phyloP scores from a whole-genome alignment of 1,140 invertebrate species.

The Neoseiulus cucumeris region DNA sequence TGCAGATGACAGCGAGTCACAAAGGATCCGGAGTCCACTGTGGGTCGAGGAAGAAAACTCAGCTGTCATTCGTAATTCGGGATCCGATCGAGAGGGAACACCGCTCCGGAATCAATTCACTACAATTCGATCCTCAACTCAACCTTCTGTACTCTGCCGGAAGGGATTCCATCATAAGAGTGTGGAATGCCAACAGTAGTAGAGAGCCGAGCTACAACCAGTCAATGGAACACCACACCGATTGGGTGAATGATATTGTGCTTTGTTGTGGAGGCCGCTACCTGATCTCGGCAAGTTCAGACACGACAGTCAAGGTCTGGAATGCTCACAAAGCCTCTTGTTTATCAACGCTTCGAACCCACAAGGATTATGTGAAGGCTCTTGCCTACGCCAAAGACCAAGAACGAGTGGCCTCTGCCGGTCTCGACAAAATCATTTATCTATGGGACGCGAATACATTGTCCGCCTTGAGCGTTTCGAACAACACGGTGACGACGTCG shows the following conservation, averaged over 20 bases:
- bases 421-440: constrained; percentile 88
- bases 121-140: constrained; percentile 72
- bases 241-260: constrained; percentile 99
- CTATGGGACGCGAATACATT: constrained; percentile 98
- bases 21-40: neutral
- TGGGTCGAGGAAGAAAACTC: constrained; percentile 20
- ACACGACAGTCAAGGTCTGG: constrained; percentile 99
- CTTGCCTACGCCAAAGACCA: constrained; percentile 94
- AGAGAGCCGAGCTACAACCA: constrained; percentile 50
- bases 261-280: constrained; percentile 89
- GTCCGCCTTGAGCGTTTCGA: constrained; percentile 87
- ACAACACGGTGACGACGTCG: constrained; percentile 96
- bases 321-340: constrained; percentile 99
- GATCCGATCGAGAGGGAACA: constrained; percentile 85
- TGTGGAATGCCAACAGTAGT: constrained; percentile 49
- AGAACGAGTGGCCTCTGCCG: constrained; percentile 91
- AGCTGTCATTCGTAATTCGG: constrained; percentile 95
- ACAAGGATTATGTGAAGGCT: constrained; percentile 96
- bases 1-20: constrained; percentile 2
- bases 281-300: constrained; percentile 93
- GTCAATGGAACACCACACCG: constrained; percentile 80
- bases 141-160: constrained; percentile 87
- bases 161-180: constrained; percentile 91
- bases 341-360: constrained; percentile 88
- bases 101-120: constrained; percentile 80